These are phyloP conservation scores for Thoracochromis brauschi DNA, from an alignment of 2,113 vertebrate species.

Conservation along the genomic window DNA sequence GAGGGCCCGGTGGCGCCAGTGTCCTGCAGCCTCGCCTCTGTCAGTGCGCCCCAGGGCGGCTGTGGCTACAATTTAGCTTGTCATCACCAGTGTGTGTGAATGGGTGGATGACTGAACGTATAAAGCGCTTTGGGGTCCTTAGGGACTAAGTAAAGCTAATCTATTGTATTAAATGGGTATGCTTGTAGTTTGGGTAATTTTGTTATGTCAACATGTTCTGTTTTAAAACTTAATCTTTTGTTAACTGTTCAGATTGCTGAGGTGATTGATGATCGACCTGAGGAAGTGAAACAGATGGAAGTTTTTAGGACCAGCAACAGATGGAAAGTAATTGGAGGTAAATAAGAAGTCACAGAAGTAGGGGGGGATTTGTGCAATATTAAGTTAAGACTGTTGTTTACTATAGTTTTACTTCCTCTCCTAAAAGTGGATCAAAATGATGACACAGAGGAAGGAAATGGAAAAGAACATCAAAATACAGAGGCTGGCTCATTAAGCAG, in stretches of 20 bases:
- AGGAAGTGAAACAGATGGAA: conserved; percentile 88
- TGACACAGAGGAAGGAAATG: neutral
- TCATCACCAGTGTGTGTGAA: neutral
- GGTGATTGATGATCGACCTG: conserved; percentile 87
- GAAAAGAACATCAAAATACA: neutral
- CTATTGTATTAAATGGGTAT: neutral
- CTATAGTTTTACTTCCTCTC: neutral
- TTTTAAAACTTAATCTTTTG: neutral
- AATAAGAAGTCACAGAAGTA: neutral
- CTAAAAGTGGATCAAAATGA: conserved; percentile 34
- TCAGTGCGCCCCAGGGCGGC: neutral
- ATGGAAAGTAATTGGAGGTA: conserved; percentile 90
- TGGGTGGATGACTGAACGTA: neutral
- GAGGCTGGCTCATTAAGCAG: neutral
- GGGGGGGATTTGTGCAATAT: neutral
- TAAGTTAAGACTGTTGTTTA: neutral
- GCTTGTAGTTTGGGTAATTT: neutral
- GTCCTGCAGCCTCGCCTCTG: neutral
- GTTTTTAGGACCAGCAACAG: conserved; percentile 81
- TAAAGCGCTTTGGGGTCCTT: neutral
- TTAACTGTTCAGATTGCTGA: conserved; percentile 79
- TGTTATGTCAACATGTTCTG: neutral
- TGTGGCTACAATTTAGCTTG: neutral
- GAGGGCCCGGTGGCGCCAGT: neutral
- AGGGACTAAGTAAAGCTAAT: neutral